A percentile compares a stretch with the other conserved stretches of the same genome.
These are phyloP conservation scores for Chiloscyllium punctatum DNA, from an alignment of 2,797 vertebrate genomes.

Conservation along the genomic window DNA sequence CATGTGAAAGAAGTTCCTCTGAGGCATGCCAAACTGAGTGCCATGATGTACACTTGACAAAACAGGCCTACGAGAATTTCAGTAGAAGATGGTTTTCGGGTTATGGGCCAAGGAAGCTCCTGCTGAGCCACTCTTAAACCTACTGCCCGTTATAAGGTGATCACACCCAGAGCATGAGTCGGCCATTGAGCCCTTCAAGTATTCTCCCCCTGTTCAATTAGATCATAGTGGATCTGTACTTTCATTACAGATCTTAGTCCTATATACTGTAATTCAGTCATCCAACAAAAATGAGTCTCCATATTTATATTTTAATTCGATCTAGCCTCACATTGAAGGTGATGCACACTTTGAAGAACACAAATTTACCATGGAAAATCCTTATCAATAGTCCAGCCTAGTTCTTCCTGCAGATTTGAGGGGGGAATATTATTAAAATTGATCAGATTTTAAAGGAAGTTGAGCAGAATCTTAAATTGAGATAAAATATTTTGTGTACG, in stretches of 20 bases:
- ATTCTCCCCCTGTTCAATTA: neutral
- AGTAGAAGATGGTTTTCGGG: no score
- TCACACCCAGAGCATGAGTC: neutral
- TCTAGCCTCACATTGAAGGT: neutral
- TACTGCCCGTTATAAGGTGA: neutral
- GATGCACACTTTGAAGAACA: neutral
- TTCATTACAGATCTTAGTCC: neutral
- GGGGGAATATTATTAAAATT: neutral
- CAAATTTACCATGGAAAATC: neutral
- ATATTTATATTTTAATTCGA: neutral
- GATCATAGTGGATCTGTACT: neutral
- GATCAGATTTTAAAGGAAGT: neutral
- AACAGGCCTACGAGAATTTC: no score
- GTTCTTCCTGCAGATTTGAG: neutral
- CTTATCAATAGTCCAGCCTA: neutral
- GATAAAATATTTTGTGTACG: neutral
- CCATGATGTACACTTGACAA: no score
- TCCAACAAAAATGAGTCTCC: neutral
- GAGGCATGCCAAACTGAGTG: no score
- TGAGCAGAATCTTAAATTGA: neutral
- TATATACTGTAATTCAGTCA: neutral
- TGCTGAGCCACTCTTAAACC: neutral
- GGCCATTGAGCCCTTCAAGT: neutral
- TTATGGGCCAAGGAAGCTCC: no score
- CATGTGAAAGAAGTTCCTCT: no score